Conservation (phyloP, 2,113 vertebrate genomes). For the Rostratula benghalensis region DNA sequence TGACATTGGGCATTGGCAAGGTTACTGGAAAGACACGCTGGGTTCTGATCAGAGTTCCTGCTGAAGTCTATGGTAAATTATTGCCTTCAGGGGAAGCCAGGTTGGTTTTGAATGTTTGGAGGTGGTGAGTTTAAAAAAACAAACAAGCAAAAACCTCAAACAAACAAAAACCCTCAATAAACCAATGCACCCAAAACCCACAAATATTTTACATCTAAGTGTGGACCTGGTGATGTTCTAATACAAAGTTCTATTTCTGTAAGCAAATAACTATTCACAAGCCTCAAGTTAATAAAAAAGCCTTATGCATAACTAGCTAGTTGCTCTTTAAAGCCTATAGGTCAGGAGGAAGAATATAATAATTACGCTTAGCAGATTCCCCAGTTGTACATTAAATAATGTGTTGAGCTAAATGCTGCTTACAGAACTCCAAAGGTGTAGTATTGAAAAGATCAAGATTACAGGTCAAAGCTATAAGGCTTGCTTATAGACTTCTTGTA, state of each 20-base stretch:
- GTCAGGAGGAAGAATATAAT: neutral
- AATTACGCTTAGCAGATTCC: neutral
- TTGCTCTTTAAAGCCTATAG: neutral
- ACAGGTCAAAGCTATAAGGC: neutral
- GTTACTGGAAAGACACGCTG: neutral
- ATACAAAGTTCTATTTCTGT: neutral
- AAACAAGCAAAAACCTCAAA: neutral
- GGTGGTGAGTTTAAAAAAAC: neutral
- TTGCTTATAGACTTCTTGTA: neutral
- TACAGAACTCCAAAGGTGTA: neutral
- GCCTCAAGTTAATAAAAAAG: neutral
- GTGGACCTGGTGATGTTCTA: neutral
- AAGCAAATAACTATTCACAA: neutral
- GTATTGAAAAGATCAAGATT: neutral
- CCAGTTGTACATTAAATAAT: neutral
- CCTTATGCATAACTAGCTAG: neutral
- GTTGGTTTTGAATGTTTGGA: neutral
- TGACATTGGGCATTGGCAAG: neutral
- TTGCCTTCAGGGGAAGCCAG: neutral
- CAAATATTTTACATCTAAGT: neutral
- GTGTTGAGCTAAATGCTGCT: neutral
- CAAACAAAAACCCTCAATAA: too few relatives aligned
- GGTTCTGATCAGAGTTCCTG: neutral
- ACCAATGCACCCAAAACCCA: neutral
- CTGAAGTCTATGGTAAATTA: neutral